Evolutionary conservation across 2,113 vertebrate genomes (phyloP).

Genomic region (Sorex fumeus): DNA sequence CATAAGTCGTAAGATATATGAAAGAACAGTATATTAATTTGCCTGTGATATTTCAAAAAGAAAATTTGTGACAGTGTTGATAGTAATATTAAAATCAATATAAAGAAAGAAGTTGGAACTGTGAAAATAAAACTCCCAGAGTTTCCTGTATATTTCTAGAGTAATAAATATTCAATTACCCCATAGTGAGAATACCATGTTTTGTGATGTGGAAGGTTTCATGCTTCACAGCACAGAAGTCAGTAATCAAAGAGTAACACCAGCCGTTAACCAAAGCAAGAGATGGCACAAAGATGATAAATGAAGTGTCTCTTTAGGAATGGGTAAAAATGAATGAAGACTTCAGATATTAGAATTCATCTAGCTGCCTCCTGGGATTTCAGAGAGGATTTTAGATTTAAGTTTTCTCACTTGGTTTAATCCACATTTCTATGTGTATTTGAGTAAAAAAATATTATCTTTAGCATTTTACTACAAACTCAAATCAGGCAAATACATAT

Average conservation of each 20-base stretch:
- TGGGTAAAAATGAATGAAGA: slow-evolving; percentile 16
- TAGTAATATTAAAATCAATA: slow-evolving; percentile 6
- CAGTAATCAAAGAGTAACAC: slow-evolving; percentile 59
- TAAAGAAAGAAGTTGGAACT: not conserved
- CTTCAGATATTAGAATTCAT: not conserved
- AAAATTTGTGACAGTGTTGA: not conserved
- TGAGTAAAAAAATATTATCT: slow-evolving; percentile 1
- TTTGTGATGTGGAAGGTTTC: slow-evolving; percentile 9
- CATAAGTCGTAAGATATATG: not conserved
- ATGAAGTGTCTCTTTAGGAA: slow-evolving; percentile 59
- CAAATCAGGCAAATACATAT: slow-evolving; percentile 42
- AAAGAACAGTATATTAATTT: not conserved
- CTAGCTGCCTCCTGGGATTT: not conserved
- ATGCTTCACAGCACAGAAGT: slow-evolving; percentile 40
- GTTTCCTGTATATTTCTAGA: not conserved
- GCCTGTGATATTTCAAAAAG: not conserved
- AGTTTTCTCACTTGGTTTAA: slow-evolving; percentile 30
- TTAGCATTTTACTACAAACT: not conserved
- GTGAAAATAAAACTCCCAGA: not conserved
- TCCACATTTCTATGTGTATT: not conserved
- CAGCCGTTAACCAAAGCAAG: slow-evolving; percentile 8
- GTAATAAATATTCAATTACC: slow-evolving; percentile 53
- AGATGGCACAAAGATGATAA: slow-evolving; percentile 43
- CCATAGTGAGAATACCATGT: not conserved
- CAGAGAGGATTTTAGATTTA: slow-evolving; percentile 32